Percentiles rank a stretch among this genome's conserved stretches.
phyloP scores from a whole-genome alignment of 2,113 vertebrate species.

The Oreochromis niloticus region DNA sequence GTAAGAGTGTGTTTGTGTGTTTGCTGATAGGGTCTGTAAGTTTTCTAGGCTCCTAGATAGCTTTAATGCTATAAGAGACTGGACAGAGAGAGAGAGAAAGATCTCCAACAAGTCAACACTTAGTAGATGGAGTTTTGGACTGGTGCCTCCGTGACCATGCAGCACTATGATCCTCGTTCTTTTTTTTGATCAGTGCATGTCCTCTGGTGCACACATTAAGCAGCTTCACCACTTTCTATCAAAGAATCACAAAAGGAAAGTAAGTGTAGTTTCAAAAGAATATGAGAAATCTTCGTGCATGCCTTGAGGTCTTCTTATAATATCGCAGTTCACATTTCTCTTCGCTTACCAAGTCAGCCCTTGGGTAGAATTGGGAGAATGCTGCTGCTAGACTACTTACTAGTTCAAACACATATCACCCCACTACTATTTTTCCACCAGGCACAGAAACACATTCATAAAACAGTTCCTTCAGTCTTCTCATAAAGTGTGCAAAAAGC shows the following conservation, averaged over 20 bases:
- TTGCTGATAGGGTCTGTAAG: fast-evolving
- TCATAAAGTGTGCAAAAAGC: neutral
- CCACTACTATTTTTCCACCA: neutral
- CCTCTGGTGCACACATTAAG: neutral
- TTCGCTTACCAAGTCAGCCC: neutral
- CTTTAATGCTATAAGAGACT: neutral
- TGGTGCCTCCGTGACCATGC: neutral
- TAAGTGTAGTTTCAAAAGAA: neutral
- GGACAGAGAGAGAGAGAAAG: neutral
- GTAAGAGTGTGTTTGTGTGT: neutral
- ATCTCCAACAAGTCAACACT: neutral
- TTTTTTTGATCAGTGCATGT: neutral
- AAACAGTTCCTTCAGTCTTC: neutral
- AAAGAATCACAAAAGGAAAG: neutral
- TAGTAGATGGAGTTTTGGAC: neutral
- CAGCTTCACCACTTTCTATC: neutral
- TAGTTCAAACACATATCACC: neutral
- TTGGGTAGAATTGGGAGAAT: neutral
- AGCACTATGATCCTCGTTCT: too few relatives aligned
- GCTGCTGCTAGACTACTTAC: neutral
- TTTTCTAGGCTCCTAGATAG: neutral
- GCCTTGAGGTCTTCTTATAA: neutral
- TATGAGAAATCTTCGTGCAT: neutral
- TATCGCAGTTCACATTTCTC: neutral
- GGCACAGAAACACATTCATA: neutral